Evolutionary conservation across 2,888 invertebrate genomes (phyloP).

Genomic region (Tipula lateralis): DNA sequence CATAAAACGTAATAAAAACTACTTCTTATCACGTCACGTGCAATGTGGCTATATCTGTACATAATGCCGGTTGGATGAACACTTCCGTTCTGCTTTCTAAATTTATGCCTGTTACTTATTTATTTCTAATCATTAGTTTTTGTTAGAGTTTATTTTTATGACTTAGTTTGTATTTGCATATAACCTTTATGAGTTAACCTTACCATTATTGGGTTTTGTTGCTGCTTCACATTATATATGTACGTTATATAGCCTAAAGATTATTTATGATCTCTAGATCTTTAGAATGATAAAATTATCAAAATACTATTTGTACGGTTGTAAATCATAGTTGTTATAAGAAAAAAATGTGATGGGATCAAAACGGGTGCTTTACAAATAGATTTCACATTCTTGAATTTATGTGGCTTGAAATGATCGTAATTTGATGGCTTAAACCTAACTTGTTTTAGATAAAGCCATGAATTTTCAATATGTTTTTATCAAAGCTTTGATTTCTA

Average conservation of each 20-base stretch:
- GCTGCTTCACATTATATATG: no score
- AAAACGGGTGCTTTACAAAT: neutral
- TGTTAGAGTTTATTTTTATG: neutral
- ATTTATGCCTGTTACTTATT: neutral
- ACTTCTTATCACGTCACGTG: neutral
- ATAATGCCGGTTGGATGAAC: neutral
- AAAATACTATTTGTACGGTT: neutral
- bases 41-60: neutral
- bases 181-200: neutral
- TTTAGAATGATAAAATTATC: neutral
- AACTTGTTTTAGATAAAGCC: no score
- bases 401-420: neutral
- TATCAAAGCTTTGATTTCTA: no score
- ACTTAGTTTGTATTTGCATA: neutral
- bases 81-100: constrained; percentile 11
- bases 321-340: neutral
- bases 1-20: neutral
- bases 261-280: neutral
- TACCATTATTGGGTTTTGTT: neutral
- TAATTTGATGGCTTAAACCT: no score
- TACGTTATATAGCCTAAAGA: neutral
- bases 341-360: neutral
- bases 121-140: neutral
- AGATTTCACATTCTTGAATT: neutral
- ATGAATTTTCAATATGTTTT: no score